These are phyloP conservation scores for Ginglymostoma cirratum DNA, from an alignment of 2,113 vertebrate genomes.

Conservation along the genomic window DNA sequence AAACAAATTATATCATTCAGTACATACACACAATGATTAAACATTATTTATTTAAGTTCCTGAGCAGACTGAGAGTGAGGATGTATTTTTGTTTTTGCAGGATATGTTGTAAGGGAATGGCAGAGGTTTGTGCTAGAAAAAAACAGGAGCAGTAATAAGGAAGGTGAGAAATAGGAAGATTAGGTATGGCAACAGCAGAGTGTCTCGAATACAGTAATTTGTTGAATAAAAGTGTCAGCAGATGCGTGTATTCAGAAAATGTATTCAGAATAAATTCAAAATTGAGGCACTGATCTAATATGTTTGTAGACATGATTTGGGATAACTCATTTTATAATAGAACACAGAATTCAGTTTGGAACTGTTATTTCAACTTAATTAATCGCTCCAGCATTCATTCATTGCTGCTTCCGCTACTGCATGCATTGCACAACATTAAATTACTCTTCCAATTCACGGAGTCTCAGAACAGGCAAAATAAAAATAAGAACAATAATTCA, in stretches of 20 bases:
- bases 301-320: background rate
- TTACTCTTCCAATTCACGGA: background rate
- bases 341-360: constrained; percentile 14
- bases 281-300: background rate
- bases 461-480: background rate
- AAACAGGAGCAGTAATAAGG: background rate
- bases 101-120: background rate
- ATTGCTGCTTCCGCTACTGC: background rate
- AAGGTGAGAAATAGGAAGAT: background rate
- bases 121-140: too few relatives aligned
- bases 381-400: background rate
- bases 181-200: background rate
- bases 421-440: background rate
- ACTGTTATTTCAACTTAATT: constrained; percentile 11
- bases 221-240: background rate
- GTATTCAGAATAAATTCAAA: constrained; percentile 1
- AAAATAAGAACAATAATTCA: background rate
- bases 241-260: background rate
- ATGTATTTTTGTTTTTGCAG: background rate
- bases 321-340: constrained; percentile 24
- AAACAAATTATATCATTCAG: background rate
- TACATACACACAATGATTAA: background rate
- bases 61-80: too few relatives aligned
- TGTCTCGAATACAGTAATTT: background rate
- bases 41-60: background rate